These are phyloP conservation scores for Cerceris rybyensis DNA, from an alignment of 2,888 invertebrate species.

Conservation along the genomic window DNA sequence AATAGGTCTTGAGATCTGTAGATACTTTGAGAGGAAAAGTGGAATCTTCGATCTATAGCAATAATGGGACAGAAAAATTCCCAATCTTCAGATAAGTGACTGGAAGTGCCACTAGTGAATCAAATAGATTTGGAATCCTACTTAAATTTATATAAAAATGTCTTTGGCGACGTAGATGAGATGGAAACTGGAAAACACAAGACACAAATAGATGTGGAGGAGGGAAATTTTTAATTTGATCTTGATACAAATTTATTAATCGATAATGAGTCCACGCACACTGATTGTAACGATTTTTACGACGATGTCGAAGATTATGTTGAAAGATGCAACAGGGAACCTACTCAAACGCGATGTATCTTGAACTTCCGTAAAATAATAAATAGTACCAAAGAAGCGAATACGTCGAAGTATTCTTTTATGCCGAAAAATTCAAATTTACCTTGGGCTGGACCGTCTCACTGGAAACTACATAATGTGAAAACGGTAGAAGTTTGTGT, in stretches of 20 bases:
- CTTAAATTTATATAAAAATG: no score
- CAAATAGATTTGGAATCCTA: no score
- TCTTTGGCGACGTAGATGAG: no score
- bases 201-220: no score
- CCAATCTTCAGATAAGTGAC: no score
- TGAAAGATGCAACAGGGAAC: conserved; percentile 35
- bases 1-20: no score
- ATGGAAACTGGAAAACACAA: no score
- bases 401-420: conserved; percentile 73
- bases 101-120: no score
- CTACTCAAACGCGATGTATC: conserved; percentile 59
- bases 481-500: not conserved
- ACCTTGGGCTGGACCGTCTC: not conserved
- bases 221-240: conserved; percentile 74
- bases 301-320: conserved; percentile 51
- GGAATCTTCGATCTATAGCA: no score
- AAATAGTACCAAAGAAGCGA: conserved; percentile 19
- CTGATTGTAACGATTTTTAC: conserved; percentile 48
- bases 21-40: no score
- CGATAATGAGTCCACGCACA: conserved; percentile 29
- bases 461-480: not conserved
- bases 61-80: no score
- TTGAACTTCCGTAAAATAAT: conserved; percentile 66
- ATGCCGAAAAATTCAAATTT: no score
- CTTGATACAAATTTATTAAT: conserved; percentile 69